A percentile compares a stretch with the other conserved stretches of the same genome.
Evolutionary conservation across 2,113 vertebrate genomes (phyloP).

Genomic region (Raja brachyura): DNA sequence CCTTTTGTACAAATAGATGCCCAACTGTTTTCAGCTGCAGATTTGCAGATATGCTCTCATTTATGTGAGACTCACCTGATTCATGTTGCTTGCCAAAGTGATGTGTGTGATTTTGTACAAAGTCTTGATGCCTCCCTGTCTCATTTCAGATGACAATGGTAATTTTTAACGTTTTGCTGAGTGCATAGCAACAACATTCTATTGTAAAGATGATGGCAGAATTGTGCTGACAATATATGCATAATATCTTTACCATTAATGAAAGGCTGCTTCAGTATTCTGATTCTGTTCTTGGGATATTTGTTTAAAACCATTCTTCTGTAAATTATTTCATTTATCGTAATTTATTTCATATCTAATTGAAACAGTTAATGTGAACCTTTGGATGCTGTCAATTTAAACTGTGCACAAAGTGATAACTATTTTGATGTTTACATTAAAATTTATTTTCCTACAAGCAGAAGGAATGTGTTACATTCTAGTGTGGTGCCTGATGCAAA

Average conservation of each 20-base stretch:
- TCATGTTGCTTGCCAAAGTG: background rate
- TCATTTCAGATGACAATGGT: background rate
- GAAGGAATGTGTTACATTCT: background rate
- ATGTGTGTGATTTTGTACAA: background rate
- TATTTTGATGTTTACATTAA: slow-evolving; percentile 25
- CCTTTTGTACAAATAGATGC: background rate
- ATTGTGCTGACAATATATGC: no score
- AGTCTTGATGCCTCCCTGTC: slow-evolving; percentile 5
- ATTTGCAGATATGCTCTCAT: background rate
- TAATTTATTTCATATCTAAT: background rate
- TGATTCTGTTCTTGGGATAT: background rate
- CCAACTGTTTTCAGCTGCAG: background rate
- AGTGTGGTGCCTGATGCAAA: background rate
- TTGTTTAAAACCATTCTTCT: slow-evolving; percentile 3
- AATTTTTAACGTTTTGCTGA: background rate
- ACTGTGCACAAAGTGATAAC: slow-evolving; percentile 10
- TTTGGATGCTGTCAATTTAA: background rate
- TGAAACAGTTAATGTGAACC: background rate
- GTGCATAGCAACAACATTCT: background rate
- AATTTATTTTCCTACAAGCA: slow-evolving; percentile 32
- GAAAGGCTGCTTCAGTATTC: background rate
- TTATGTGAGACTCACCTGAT: background rate
- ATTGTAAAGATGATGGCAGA: background rate
- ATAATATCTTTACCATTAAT: background rate
- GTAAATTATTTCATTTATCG: background rate